Percentiles rank a stretch among this genome's conserved stretches.
phyloP scores from a whole-genome alignment of 1,140 invertebrate genomes.

The Dufourea novaeangliae region DNA sequence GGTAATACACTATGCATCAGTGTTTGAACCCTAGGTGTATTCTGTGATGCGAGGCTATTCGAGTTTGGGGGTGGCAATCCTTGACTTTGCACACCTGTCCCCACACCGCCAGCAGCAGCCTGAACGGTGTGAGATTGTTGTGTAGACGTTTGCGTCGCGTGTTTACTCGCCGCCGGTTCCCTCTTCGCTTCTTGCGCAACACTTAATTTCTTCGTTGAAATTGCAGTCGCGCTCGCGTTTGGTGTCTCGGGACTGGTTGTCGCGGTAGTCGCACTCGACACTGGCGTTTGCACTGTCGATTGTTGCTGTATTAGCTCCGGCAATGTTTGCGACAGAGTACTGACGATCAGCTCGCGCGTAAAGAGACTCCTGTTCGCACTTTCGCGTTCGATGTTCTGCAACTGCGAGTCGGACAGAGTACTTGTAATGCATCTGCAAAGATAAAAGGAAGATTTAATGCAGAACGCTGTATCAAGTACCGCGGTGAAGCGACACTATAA shows the following conservation, averaged over 20 bases:
- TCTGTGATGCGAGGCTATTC: constrained; percentile 76
- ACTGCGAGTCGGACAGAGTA: constrained; percentile 82
- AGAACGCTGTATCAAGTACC: neutral
- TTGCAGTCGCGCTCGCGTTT: constrained; percentile 63
- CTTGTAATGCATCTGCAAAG: constrained; percentile 84
- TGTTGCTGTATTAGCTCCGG: constrained; percentile 76
- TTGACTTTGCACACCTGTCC: constrained; percentile 69
- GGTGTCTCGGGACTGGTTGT: constrained; percentile 76
- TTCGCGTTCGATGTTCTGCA: constrained; percentile 83
- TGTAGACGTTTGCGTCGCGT: constrained; percentile 59
- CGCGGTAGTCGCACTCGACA: constrained; percentile 71
- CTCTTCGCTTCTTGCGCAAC: constrained; percentile 73
- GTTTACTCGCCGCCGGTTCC: constrained; percentile 70
- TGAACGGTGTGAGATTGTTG: constrained; percentile 65
- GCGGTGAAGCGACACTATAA: neutral
- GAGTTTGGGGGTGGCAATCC: constrained; percentile 74
- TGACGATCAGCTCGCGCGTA: constrained; percentile 86
- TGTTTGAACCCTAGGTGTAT: constrained; percentile 77
- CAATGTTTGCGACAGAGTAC: constrained; percentile 82
- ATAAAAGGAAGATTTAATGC: constrained; percentile 37
- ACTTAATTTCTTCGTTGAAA: constrained; percentile 71
- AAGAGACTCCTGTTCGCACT: constrained; percentile 86
- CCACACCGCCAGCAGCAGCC: constrained; percentile 63
- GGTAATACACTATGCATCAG: constrained; percentile 80
- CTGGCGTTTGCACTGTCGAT: constrained; percentile 68